Evolutionary conservation across 2,113 vertebrate genomes (phyloP).

Genomic region (Acanthisitta chloris): DNA sequence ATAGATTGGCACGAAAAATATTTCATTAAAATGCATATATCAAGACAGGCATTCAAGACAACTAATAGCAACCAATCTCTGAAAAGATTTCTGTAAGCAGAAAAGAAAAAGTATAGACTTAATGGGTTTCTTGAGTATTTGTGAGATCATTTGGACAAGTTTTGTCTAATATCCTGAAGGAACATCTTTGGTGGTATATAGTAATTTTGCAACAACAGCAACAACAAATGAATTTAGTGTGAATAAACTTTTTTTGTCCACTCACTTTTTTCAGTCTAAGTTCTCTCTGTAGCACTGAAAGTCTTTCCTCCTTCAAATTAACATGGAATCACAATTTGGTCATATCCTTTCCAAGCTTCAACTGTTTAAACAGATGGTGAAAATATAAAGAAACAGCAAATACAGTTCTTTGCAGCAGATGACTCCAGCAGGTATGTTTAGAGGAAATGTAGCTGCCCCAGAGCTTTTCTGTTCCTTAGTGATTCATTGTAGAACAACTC

Average conservation of each 20-base stretch:
- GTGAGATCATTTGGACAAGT: neutral
- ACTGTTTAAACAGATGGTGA: neutral
- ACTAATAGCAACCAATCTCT: neutral
- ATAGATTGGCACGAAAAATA: neutral
- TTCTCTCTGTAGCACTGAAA: neutral
- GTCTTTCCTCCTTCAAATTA: neutral
- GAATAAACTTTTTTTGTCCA: neutral
- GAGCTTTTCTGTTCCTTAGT: neutral
- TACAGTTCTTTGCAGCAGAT: neutral
- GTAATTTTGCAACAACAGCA: neutral
- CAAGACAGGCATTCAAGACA: neutral
- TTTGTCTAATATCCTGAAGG: neutral
- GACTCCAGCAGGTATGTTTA: neutral
- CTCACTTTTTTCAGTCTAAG: neutral
- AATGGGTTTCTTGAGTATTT: neutral
- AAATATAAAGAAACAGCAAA: neutral
- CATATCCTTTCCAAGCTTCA: constrained; percentile 8
- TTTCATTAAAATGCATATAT: neutral
- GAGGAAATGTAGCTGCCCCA: neutral
- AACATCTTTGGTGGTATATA: neutral
- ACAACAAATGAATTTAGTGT: neutral
- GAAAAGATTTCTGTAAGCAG: neutral
- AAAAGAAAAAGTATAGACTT: neutral
- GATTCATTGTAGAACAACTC: neutral
- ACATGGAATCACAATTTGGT: neutral